phyloP scores from a whole-genome alignment of 2,113 vertebrate genomes.

The Malurus alboscapulatus region DNA sequence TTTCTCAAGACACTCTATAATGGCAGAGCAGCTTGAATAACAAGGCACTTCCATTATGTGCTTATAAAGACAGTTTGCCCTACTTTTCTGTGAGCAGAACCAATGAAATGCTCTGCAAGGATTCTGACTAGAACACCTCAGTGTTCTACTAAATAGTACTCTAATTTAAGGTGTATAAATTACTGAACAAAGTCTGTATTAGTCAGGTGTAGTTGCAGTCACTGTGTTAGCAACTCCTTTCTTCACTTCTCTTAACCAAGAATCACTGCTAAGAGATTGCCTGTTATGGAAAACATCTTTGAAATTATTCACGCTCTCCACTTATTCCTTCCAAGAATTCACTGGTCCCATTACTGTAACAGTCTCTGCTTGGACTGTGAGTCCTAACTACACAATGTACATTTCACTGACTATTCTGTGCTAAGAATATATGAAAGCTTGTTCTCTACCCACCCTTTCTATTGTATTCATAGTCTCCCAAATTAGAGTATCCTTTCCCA shows the following conservation, averaged over 20 bases:
- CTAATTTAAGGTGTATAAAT: neutral
- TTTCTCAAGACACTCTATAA: neutral
- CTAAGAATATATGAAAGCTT: neutral
- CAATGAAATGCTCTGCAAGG: neutral
- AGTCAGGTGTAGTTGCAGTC: neutral
- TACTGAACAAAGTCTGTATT: neutral
- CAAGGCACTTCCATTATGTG: neutral
- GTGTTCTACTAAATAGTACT: neutral
- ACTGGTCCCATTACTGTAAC: neutral
- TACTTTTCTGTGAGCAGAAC: neutral
- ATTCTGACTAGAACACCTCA: neutral
- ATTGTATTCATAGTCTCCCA: neutral
- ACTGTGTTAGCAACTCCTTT: neutral
- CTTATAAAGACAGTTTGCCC: neutral
- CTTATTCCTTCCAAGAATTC: constrained; percentile 4
- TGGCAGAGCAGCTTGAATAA: neutral
- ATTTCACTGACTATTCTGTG: neutral
- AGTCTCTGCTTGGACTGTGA: neutral
- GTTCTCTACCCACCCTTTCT: neutral
- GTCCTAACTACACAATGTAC: neutral
- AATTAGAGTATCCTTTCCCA: neutral
- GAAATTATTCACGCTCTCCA: neutral
- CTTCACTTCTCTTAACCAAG: neutral
- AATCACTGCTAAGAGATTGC: neutral
- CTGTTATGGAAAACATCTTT: neutral